Evolutionary conservation across 2,113 vertebrate genomes (phyloP).

Genomic region (Pseudonaja textilis): DNA sequence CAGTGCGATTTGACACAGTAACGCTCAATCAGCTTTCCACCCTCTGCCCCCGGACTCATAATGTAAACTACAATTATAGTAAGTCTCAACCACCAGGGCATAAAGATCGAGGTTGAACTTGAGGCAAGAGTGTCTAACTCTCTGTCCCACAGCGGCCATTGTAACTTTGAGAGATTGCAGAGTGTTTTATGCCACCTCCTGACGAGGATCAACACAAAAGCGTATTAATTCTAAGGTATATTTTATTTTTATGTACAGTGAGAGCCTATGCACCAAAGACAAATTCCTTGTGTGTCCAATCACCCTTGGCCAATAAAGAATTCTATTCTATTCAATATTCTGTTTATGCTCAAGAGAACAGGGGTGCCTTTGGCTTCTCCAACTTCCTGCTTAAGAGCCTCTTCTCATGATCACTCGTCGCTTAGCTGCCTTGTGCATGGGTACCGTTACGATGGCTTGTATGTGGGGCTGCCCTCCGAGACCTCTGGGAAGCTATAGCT

Average conservation of each 20-base stretch:
- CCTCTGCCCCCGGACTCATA: not conserved
- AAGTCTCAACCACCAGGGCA: not conserved
- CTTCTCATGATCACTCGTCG: not conserved
- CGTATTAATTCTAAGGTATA: not conserved
- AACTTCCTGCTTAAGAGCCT: not conserved
- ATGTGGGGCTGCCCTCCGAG: not conserved
- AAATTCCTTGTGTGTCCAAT: no score
- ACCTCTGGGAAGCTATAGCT: not conserved
- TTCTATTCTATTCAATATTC: not conserved
- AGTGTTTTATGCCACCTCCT: not conserved
- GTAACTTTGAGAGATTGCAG: not conserved
- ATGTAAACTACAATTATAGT: not conserved
- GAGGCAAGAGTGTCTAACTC: not conserved
- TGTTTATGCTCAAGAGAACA: not conserved
- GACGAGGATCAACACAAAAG: not conserved
- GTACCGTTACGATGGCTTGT: not conserved
- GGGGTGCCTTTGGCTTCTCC: not conserved
- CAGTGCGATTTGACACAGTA: not conserved
- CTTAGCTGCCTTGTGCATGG: not conserved
- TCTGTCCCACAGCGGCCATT: not conserved
- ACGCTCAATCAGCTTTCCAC: not conserved
- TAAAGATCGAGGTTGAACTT: not conserved
- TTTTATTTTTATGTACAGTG: no score
- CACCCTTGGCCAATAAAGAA: no score
- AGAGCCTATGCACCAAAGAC: no score